A percentile compares a stretch with the other conserved stretches of the same genome.
Evolutionary conservation across 2,888 invertebrate species (phyloP).

Genomic region (Patella pellucida): DNA sequence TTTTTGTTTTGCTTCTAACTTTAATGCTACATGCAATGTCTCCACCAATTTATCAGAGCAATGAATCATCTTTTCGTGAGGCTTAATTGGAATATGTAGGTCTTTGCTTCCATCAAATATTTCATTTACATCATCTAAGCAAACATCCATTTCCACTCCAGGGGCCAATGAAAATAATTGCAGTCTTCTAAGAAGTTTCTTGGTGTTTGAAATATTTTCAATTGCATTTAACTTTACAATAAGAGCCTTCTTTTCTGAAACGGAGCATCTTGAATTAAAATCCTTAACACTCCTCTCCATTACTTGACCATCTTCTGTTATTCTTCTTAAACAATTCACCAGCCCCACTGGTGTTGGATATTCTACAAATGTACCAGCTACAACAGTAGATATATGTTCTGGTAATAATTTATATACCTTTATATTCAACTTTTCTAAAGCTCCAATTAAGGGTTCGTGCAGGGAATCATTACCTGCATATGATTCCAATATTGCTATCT

Average conservation of each 20-base stretch:
- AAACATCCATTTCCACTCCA: neutral
- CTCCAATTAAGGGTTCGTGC: no score
- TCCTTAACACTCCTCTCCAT: neutral
- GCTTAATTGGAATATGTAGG: neutral
- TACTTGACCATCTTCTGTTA: neutral
- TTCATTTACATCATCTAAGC: neutral
- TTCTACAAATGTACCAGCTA: constrained; percentile 24
- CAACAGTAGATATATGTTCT: neutral
- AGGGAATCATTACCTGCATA: no score
- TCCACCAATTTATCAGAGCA: neutral
- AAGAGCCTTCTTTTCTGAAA: no score
- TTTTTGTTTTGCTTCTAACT: neutral
- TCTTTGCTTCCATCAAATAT: neutral
- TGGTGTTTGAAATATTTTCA: no score
- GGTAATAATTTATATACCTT: neutral
- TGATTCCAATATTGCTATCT: no score
- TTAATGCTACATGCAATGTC: neutral
- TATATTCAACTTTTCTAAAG: neutral
- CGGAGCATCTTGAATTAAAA: no score
- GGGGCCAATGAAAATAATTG: neutral
- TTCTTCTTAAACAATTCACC: constrained; percentile 7
- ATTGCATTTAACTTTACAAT: no score
- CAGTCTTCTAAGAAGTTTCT: neutral
- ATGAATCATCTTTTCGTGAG: neutral
- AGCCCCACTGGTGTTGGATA: constrained; percentile 26